phyloP scores from a whole-genome alignment of 2,113 vertebrate genomes.

The Clarias macrocephalus region DNA sequence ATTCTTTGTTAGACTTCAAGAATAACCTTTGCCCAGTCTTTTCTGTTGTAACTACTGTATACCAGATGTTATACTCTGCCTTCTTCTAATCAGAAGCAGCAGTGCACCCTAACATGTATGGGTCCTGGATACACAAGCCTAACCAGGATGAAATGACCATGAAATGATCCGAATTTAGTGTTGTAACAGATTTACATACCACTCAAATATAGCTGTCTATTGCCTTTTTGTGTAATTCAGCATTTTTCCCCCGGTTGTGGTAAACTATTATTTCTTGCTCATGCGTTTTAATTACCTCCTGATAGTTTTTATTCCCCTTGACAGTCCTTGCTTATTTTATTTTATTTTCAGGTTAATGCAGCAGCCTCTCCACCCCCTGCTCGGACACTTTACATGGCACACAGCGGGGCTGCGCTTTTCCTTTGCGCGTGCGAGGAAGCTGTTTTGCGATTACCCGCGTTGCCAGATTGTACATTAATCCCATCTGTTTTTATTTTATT shows the following conservation, averaged over 20 bases:
- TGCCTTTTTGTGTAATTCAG: neutral
- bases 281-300: neutral
- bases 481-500: too few relatives aligned
- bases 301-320: too few relatives aligned
- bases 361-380: neutral
- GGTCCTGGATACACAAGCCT: neutral
- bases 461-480: neutral
- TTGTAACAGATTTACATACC: too few relatives aligned
- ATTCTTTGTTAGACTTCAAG: neutral
- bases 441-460: neutral
- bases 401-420: neutral
- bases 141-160: neutral
- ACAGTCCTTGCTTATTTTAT: too few relatives aligned
- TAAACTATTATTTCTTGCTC: neutral
- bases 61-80: neutral
- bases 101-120: neutral
- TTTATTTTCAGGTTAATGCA: neutral
- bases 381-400: neutral
- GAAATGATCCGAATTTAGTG: neutral
- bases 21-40: neutral
- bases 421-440: neutral
- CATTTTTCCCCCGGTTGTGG: neutral
- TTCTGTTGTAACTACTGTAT: neutral
- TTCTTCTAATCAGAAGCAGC: neutral
- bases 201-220: neutral